Base-by-base conservation (phyloP, 2,888 invertebrate genomes). In the Mythimna lalbum region DNA sequence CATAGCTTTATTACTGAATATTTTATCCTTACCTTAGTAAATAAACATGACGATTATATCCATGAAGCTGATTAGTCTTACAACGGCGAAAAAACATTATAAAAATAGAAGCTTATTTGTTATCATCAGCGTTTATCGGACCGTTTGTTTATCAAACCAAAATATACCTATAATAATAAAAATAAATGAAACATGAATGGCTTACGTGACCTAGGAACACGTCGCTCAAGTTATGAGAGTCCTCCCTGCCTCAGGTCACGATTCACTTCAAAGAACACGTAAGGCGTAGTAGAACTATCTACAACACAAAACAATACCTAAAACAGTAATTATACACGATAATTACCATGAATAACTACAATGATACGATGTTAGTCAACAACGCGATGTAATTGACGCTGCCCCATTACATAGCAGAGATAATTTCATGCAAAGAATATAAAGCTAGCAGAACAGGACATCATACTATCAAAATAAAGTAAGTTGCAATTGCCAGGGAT, bases 191-290 rank as follows among this genome's bases (percentile, higher is more conserved):
- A 39, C 67, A 75, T 87, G 88, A 86, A 62, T 81, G 63, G 78
- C 69, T 87, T 92, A 94, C 94, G 93, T 94, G 94, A 94, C 94
- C 94, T 93, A 94, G 92, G 92, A 89, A 90, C 93, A 92, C 92
- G 88, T 90, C 79, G 76, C 71, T 63, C 76, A 69, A 73, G 83
- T 92, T 93, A 88, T 82, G 88, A 87, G 85, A 86, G 67, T 65
- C 52, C 59, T 69, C 33, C 56, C 62, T 66, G 63, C n/a, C 56
- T 65, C 76, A 80, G 71, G 79, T 85, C 84, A 88, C 70, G 83
- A 83, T 73, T 75, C 39, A 69, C 67, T 78, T 75, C 78, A 78
- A 79, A 64, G 79, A 83, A 84, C 59, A 82, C 63, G 59, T 85
- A 81, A 77, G 49, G 74, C 79, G 80, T 77, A 80, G 70, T 74